Evolutionary conservation across 1,140 invertebrate genomes (phyloP).

Genomic region (Himalopsyche phryganea): DNA sequence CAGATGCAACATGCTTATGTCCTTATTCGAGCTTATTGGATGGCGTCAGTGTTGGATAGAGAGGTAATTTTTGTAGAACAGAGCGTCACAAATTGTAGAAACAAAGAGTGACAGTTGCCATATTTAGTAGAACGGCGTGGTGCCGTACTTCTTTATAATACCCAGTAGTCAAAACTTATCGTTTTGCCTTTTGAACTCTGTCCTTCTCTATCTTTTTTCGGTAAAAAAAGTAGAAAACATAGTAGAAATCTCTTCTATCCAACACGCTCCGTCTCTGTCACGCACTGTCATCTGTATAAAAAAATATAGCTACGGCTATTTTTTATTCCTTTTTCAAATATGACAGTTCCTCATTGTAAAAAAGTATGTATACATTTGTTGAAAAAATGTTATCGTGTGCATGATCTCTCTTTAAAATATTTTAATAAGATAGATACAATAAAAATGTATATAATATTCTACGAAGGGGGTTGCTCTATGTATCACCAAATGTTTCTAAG

Average conservation of each 20-base stretch:
- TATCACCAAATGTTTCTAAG: no score
- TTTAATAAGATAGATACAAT: no score
- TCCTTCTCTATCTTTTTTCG: background rate
- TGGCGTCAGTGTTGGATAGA: conserved; percentile 58
- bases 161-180: no score
- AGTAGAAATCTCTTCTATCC: conserved; percentile 27
- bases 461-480: no score
- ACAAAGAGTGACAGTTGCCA: background rate
- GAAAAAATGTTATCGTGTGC: no score
- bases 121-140: background rate
- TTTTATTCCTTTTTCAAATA: background rate
- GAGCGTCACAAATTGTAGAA: conserved; percentile 6
- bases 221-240: background rate
- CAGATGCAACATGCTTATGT: conserved; percentile 56
- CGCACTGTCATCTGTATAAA: conserved; percentile 15
- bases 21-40: conserved; percentile 54
- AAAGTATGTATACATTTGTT: no score
- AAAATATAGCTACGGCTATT: background rate
- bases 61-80: conserved; percentile 44
- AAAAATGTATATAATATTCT: no score
- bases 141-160: background rate
- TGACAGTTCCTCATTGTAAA: no score
- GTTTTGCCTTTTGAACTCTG: background rate
- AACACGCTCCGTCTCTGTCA: conserved; percentile 29
- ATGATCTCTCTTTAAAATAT: no score